A percentile compares a stretch with the other conserved stretches of the same genome.
These are phyloP conservation scores for Meiosimyza decipiens DNA, from an alignment of 2,888 invertebrate species.

Conservation along the genomic window DNA sequence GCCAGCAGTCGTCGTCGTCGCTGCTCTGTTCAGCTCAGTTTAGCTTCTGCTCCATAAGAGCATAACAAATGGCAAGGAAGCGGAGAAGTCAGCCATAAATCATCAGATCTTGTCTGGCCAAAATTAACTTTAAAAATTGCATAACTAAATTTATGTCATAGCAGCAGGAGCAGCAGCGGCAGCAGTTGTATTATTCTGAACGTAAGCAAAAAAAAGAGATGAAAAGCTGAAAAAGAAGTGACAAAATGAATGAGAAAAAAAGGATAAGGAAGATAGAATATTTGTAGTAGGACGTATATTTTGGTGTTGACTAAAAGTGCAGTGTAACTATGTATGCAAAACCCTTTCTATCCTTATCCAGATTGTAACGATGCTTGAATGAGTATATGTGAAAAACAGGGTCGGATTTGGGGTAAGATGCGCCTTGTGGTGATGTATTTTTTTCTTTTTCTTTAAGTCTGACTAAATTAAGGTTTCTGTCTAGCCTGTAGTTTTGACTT, in stretches of 20 bases:
- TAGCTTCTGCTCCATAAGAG: not conserved
- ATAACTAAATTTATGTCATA: conserved; percentile 34
- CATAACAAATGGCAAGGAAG: conserved; percentile 22
- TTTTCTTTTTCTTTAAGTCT: too few species aligned
- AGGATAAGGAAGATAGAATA: not conserved
- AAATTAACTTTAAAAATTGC: conserved; percentile 36
- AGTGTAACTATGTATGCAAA: conserved; percentile 9
- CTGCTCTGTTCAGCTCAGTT: not conserved
- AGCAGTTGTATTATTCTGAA: not conserved
- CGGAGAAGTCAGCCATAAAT: conserved; percentile 29
- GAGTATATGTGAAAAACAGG: not conserved
- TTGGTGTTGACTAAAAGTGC: not conserved
- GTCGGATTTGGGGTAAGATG: too few species aligned
- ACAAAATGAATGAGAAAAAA: not conserved
- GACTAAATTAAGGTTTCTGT: too few species aligned
- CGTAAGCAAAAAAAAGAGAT: not conserved
- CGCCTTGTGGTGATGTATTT: too few species aligned
- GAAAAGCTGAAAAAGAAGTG: not conserved
- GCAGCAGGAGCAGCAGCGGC: conserved; percentile 18
- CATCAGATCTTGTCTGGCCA: conserved; percentile 33
- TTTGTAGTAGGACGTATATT: not conserved
- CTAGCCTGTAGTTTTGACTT: too few species aligned
- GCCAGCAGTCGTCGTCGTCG: not conserved
- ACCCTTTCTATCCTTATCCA: conserved; percentile 19
- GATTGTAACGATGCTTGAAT: not conserved